Conservation (phyloP, 1,140 invertebrate genomes). For the Pseudomyrmex flavicornis region DNA sequence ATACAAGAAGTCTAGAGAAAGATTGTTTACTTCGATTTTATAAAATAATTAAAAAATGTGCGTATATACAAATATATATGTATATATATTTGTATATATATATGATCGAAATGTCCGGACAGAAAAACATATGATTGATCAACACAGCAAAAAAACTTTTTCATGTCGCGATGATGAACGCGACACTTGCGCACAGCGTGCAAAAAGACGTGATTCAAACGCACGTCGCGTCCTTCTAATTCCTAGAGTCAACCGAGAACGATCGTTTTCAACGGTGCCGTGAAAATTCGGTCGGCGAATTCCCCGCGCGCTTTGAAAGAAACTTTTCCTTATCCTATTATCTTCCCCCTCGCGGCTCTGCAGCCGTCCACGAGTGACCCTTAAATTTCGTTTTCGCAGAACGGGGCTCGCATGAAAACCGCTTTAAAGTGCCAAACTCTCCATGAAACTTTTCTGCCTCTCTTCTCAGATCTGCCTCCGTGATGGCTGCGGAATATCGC, state of each 20-base stretch:
- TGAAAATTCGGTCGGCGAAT: constrained; percentile 34
- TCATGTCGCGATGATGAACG: neutral
- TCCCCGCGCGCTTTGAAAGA: constrained; percentile 43
- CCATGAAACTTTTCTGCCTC: constrained; percentile 46
- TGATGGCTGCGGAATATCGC: neutral
- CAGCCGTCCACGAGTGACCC: constrained; percentile 46
- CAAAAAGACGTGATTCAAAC: neutral
- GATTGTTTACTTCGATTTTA: too few relatives aligned
- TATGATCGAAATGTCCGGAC: too few relatives aligned
- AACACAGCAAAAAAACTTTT: neutral
- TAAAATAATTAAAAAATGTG: too few relatives aligned
- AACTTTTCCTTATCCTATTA: constrained; percentile 59
- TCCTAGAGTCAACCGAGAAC: neutral
- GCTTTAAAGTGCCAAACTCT: constrained; percentile 52
- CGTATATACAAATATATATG: too few relatives aligned
- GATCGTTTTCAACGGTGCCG: constrained; percentile 5
- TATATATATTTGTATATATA: too few relatives aligned
- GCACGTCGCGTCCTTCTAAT: constrained; percentile 5
- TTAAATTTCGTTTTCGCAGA: constrained; percentile 68
- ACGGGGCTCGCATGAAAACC: constrained; percentile 46
- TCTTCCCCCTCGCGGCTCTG: constrained; percentile 22
- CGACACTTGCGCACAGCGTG: neutral
- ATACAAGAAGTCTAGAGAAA: too few relatives aligned
- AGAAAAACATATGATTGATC: too few relatives aligned
- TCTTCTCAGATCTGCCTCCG: neutral